Percentiles rank a stretch among this genome's conserved stretches.
These are phyloP conservation scores for Sorex araneus DNA, from an alignment of 2,113 vertebrate species.

Conservation along the genomic window DNA sequence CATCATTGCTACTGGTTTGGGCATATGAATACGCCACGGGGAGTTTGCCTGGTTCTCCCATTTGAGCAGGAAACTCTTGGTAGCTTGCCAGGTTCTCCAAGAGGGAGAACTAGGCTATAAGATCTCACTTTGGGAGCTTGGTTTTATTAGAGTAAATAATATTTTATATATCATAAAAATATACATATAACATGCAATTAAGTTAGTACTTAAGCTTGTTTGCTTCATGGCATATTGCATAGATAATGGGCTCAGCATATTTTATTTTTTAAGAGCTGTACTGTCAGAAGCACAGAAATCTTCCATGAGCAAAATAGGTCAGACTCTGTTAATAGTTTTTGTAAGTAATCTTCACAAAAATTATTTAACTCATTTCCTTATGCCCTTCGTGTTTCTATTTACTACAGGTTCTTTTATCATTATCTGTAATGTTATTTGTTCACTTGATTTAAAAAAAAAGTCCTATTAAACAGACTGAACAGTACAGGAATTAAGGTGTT, in stretches of 20 bases:
- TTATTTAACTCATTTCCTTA: constrained; percentile 40
- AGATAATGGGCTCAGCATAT: background rate
- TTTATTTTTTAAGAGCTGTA: background rate
- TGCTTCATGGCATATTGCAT: constrained; percentile 15
- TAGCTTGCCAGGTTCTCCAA: too few relatives aligned
- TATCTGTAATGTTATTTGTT: constrained; percentile 22
- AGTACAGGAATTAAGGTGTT: too few relatives aligned
- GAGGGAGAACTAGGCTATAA: too few relatives aligned
- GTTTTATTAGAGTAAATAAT: constrained; percentile 43
- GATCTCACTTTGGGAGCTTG: too few relatives aligned
- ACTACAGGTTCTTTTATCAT: constrained; percentile 17
- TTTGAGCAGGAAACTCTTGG: too few relatives aligned
- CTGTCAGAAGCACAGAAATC: constrained; percentile 25
- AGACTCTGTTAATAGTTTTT: constrained; percentile 17
- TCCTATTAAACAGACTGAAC: too few relatives aligned
- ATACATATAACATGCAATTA: background rate
- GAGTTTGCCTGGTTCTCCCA: too few relatives aligned
- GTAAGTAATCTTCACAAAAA: constrained; percentile 48
- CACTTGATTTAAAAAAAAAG: constrained; percentile 22
- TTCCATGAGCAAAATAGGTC: background rate
- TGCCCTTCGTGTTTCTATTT: constrained; percentile 31
- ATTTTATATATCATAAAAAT: constrained; percentile 41
- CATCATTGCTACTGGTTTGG: too few relatives aligned
- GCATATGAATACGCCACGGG: too few relatives aligned
- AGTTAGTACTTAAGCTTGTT: background rate